These are phyloP conservation scores for Tridacna gigas DNA, from an alignment of 2,888 invertebrate species.

Conservation along the genomic window DNA sequence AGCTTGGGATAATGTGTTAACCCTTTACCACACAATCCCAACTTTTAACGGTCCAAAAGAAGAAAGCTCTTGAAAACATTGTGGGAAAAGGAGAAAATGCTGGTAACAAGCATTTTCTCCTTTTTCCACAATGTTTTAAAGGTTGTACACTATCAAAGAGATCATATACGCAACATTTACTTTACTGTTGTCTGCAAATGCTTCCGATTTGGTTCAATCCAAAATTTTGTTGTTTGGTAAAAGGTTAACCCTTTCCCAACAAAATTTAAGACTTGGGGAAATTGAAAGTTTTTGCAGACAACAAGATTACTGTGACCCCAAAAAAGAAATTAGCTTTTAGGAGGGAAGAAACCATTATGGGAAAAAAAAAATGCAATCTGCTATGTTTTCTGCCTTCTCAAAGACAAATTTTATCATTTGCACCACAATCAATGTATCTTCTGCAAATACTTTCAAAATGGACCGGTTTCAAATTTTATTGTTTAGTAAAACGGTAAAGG, in stretches of 20 bases:
- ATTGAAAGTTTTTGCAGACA: not conserved
- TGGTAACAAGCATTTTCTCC: constrained; percentile 6
- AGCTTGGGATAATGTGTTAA: not conserved
- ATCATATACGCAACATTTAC: not conserved
- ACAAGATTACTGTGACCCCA: too few species aligned
- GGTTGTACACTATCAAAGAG: not conserved
- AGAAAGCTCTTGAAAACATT: not conserved
- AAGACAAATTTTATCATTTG: too few species aligned
- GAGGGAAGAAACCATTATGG: too few species aligned
- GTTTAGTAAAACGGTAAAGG: too few species aligned
- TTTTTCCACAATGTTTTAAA: constrained; percentile 13
- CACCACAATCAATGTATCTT: too few species aligned
- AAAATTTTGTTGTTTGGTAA: too few species aligned
- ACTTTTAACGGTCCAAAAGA: not conserved
- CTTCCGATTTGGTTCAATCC: not conserved
- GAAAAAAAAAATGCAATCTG: too few species aligned
- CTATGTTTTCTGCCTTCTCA: too few species aligned
- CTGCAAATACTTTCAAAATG: too few species aligned
- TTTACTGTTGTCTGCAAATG: not conserved
- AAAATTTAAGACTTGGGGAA: not conserved
- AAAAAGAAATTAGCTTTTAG: too few species aligned
- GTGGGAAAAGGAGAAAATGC: not conserved
- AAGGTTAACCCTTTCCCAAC: too few species aligned
- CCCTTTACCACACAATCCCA: not conserved
- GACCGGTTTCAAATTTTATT: too few species aligned